Base-by-base conservation (phyloP, 2,113 vertebrate genomes). In the Podarcis raffonei region DNA sequence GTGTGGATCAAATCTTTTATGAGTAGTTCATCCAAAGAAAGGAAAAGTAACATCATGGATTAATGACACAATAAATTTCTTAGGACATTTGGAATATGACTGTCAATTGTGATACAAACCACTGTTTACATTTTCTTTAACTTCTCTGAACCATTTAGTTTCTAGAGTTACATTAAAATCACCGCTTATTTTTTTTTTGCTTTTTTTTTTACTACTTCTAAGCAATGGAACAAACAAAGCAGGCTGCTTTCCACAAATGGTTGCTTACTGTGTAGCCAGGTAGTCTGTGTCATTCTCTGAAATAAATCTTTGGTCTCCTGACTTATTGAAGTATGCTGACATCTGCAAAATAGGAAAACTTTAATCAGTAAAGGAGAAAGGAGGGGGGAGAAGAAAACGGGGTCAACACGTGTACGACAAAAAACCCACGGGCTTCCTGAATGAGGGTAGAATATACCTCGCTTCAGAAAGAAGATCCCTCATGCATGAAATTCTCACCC, bases 221-320 rank as follows among this genome's bases (percentile, higher is more conserved):
- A 92, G 16, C 30, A 86, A 76, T 1, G 68, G 76, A 92, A 77
- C 84, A 94, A 59, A 89, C 39, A 85, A 3, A 74, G 74, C 11
- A 83, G 85, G 86, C 6, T 71, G 68, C 75, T 90, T 87, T 66
- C 91, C 84, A 92, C 65, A 76, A 88, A 83, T 91, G 90, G 77
- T 88, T 91, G 90, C 98, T 98, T 96, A 99, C 98, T 92, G 96
- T 94, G 93, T 90, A 89, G 92, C 25, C 83, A 96, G 89, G 90
- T 94, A 89, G 39, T 97, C 96, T 13, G 96, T 97, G 94, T 97
- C 97, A 76, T 72, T 92, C 90, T 97, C 97, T 0, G 96, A 98
- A 87, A 97, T 94, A 90, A 96, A 96, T 93, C 91, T 96, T 86
- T 97, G 96, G 71, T 98, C 97, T 88, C 96, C 97, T 76, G 97